Base-by-base conservation (phyloP, 2,888 invertebrate species). In the Apamea sordens region DNA sequence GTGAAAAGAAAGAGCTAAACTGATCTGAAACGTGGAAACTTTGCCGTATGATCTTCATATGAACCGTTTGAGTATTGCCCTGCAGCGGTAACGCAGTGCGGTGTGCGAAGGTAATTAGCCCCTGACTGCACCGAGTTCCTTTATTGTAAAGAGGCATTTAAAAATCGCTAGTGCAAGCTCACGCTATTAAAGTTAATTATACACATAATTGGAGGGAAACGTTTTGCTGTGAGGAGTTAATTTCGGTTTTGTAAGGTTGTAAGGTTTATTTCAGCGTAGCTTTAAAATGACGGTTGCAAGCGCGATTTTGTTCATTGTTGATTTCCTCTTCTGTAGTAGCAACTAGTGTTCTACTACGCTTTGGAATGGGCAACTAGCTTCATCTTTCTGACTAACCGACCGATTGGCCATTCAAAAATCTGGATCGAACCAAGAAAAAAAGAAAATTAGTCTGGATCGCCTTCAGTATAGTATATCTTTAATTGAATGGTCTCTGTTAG, bases 151-250 rank as follows among this genome's bases (percentile, higher is more conserved):
- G 67, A 24, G 32, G 18, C 24, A 7, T 80, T 76, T 68, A 36
- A 61, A 36, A n/a, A 18, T 15, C n/a, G 28, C 50, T 10, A n/a
- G 41, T 59, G 32, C 67, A 18, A 67, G 59, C 18, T 76, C 28
- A 7, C 10, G 68, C 7, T 83, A 8, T 83, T 2, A 28, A 68
- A 76, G 61, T 68, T 76, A 80, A 83, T 83, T 76, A 68, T 44
- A 36, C 59, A 28, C 53, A 36, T 76, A 68, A 68, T 83, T 80
- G 44, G 44, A 59, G 50, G 44, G 24, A 47, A 76, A 68, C 76
- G 41, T 13, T 67, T 61, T 67, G n/a, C 50, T n/a, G 24, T 56
- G 24, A 56, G 56, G 24, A 21, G 32, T 32, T 24, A 53, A 24
- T 11, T 2, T 13, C 13, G 15, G n/a, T 44, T 61, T 80, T 71